Conservation (phyloP, 2,888 invertebrate genomes). For the Tholera decimalis region DNA sequence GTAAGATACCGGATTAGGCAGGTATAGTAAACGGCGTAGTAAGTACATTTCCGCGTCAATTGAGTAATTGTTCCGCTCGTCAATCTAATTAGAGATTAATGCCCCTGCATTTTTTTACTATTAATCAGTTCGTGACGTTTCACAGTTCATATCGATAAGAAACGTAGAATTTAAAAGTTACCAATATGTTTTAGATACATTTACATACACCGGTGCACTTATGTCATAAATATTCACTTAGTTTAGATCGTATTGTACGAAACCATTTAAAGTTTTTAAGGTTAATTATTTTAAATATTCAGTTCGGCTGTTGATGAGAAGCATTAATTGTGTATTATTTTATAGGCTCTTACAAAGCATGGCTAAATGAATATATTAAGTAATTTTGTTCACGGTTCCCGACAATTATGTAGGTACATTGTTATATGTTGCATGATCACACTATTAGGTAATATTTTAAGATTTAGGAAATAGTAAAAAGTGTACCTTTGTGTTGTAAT, state of each 20-base stretch:
- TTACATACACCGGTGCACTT: not conserved
- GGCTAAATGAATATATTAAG: not conserved
- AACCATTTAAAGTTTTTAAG: too few relatives aligned
- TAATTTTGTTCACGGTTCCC: not conserved
- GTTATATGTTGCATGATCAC: conserved; percentile 9
- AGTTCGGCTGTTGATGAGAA: conserved; percentile 1
- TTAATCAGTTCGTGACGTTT: not conserved
- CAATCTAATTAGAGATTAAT: conserved; percentile 21
- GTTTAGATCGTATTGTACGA: too few relatives aligned
- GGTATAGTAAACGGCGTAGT: conserved; percentile 3
- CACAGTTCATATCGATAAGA: too few relatives aligned
- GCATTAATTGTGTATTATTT: conserved; percentile 10
- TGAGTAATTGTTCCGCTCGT: conserved; percentile 13
- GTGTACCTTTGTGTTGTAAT: conserved; percentile 2
- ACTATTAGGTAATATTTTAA: conserved; percentile 5
- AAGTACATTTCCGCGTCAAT: conserved; percentile 22
- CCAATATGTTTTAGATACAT: not conserved
- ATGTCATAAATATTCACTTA: too few relatives aligned
- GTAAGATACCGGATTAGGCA: conserved; percentile 11
- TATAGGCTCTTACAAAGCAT: conserved; percentile 11
- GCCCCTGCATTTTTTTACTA: conserved; percentile 8
- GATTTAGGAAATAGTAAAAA: conserved; percentile 19
- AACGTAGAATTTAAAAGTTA: too few relatives aligned
- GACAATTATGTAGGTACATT: not conserved
- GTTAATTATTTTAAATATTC: too few relatives aligned